phyloP scores from a whole-genome alignment of 2,113 vertebrate genomes.

The Lepisosteus osseus region DNA sequence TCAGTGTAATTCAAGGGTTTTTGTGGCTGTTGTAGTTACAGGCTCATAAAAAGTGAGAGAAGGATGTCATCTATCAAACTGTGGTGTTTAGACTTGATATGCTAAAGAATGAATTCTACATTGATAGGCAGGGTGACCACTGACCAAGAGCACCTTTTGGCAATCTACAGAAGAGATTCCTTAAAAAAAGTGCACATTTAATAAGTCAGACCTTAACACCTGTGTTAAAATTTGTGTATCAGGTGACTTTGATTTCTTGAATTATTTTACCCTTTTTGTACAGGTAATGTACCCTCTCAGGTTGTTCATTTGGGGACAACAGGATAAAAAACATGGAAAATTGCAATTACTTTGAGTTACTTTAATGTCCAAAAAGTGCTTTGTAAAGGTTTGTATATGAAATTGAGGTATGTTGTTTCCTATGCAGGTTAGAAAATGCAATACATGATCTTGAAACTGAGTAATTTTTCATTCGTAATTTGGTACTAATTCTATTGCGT shows the following conservation, averaged over 20 bases:
- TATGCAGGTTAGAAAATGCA: background rate
- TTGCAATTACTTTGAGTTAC: conserved; percentile 49
- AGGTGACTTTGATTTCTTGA: background rate
- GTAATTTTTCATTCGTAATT: background rate
- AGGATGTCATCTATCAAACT: too few species aligned
- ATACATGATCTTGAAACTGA: background rate
- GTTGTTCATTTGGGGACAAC: conserved; percentile 36
- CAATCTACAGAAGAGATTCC: background rate
- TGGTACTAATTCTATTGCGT: background rate
- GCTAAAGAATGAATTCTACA: too few species aligned
- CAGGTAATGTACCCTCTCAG: conserved; percentile 53
- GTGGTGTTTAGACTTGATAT: too few species aligned
- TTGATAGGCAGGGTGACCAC: too few species aligned
- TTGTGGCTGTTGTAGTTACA: too few species aligned
- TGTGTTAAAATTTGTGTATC: background rate
- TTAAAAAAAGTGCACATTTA: too few species aligned
- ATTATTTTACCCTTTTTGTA: conserved; percentile 4
- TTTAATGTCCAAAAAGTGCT: conserved; percentile 54
- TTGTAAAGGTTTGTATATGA: conserved; percentile 48
- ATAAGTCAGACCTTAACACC: background rate
- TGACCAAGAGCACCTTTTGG: too few species aligned
- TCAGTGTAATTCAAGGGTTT: too few species aligned
- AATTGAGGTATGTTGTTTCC: background rate
- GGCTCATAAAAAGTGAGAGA: too few species aligned
- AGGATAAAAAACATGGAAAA: conserved; percentile 38